Conservation (phyloP, 2,888 invertebrate species). For the Anticlea derivata region DNA sequence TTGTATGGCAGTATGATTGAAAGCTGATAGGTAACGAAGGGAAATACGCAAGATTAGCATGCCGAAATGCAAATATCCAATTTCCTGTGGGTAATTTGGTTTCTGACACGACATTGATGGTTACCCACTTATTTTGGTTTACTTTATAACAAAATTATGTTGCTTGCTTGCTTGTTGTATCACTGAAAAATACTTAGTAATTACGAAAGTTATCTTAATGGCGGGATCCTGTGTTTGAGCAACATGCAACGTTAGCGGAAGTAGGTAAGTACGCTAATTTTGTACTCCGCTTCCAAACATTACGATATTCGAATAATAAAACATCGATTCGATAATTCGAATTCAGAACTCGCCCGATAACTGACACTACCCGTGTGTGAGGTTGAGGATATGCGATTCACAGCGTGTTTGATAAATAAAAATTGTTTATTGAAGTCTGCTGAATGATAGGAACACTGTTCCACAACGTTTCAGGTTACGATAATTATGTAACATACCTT, state of each 20-base stretch:
- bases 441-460: constrained; percentile 11
- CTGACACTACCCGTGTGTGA: constrained; percentile 35
- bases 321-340: constrained; percentile 42
- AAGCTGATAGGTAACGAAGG: constrained; percentile 8
- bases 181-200: too few species aligned
- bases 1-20: background rate
- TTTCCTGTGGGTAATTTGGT: constrained; percentile 19
- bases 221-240: constrained; percentile 46
- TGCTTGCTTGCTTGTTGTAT: too few species aligned
- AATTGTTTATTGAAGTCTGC: constrained; percentile 6
- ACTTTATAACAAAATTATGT: background rate
- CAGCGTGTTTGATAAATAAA: constrained; percentile 28
- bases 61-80: constrained; percentile 23
- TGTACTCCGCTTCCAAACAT: constrained; percentile 54
- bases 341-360: constrained; percentile 41
- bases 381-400: constrained; percentile 22
- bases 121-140: constrained; percentile 1
- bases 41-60: constrained; percentile 22
- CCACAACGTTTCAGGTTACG: background rate
- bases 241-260: constrained; percentile 57
- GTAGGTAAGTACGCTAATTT: constrained; percentile 60
- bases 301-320: constrained; percentile 60
- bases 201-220: constrained; percentile 11
- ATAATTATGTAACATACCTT: background rate
- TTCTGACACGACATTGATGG: constrained; percentile 15